A percentile compares a stretch with the other conserved stretches of the same genome.
Evolutionary conservation across 1,140 invertebrate species (phyloP).

Genomic region (Camponotus vicinus): DNA sequence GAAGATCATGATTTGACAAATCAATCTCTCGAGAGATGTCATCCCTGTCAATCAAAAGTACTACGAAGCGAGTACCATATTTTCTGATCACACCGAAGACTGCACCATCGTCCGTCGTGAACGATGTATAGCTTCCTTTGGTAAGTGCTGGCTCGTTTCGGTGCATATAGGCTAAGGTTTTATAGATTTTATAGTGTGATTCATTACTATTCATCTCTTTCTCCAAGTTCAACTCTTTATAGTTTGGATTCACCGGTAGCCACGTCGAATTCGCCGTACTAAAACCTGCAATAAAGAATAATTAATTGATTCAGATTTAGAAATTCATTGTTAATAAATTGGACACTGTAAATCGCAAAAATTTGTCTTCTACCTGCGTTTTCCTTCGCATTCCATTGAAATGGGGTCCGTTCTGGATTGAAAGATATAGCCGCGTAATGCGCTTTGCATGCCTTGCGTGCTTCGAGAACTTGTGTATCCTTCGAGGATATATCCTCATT

Average conservation of each 20-base stretch:
- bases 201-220: constrained; percentile 75
- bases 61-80: constrained; percentile 80
- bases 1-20: constrained; percentile 69
- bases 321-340: neutral
- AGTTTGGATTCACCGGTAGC: constrained; percentile 88
- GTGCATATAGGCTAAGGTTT: constrained; percentile 82
- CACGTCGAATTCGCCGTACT: constrained; percentile 87
- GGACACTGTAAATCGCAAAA: neutral
- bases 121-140: constrained; percentile 80
- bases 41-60: constrained; percentile 85
- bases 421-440: constrained; percentile 86
- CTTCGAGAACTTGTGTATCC: constrained; percentile 88
- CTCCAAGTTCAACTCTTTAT: constrained; percentile 86
- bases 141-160: constrained; percentile 79
- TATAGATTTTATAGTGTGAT: constrained; percentile 87
- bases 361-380: constrained; percentile 87
- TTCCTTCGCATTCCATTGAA: constrained; percentile 89
- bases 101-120: constrained; percentile 76
- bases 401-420: constrained; percentile 90
- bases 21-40: constrained; percentile 79
- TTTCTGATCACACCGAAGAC: constrained; percentile 68
- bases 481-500: constrained; percentile 88
- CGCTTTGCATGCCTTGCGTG: constrained; percentile 86
- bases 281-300: constrained; percentile 85
- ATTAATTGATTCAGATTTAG: neutral